Base-by-base conservation (phyloP, 30 jellyfish, hydroid and myxozoan species). In the Nemopilema nomurai region DNA sequence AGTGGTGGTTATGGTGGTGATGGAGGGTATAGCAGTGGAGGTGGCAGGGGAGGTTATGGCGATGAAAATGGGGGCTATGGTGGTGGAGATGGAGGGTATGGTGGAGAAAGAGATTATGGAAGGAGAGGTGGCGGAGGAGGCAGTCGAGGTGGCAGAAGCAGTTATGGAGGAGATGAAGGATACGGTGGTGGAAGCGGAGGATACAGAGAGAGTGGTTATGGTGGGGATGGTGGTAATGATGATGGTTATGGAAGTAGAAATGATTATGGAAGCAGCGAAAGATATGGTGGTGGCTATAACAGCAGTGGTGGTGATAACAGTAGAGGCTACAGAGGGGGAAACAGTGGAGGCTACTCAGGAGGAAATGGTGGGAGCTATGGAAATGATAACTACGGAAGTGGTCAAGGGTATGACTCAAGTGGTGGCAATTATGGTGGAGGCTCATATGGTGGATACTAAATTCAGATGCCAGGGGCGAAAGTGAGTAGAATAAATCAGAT, bases 41-140 rank as follows among this genome's bases (percentile, higher is more conserved):
- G 86, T 1, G 79, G 87, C 28, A 53, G 87, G 24, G 23, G 87
- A 27, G 67, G 77, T 7, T 27, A 28, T 27, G 77, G 77, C 18
- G 87, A 62, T n/a, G 71, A 62, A 22, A 62, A 78, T 0, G 78
- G 78, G 4, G 87, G 87, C 7, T 18, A 53, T 25, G 87, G 87
- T 24, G 73, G 74, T 62, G 67, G 78, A 25, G 28, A 33, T 78
- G 79, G 78, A 24, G 78, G 78, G 1, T 62, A 76, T 9, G 28
- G 78, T 19, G 71, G 87, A 22, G 79, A 76, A 16, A 63, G 87
- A 24, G 27, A 78, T 78, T 67, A 32, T 52, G 86, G 86, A 16
- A 62, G 77, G 23, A 76, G 86, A 20, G 57, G 74, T 49, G 86
- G 86, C 20, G 74, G 75, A 4, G 74, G 77, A n/a, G 77, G 77